phyloP scores from a whole-genome alignment of 2,888 invertebrate genomes.

The Metalampra italica region DNA sequence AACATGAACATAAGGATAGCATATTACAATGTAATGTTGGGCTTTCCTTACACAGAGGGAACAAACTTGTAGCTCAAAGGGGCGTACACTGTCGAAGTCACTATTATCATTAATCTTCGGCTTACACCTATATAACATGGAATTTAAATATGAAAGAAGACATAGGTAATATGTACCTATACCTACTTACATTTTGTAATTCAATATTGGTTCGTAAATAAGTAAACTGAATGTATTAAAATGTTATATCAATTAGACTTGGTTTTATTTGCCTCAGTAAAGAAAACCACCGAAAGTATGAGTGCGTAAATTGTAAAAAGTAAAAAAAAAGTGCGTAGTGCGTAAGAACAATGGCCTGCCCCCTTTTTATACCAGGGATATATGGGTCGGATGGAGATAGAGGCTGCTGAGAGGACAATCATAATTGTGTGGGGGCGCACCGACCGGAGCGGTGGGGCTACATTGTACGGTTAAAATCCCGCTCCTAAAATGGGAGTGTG shows the following conservation, averaged over 20 bases:
- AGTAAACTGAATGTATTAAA: too few relatives aligned
- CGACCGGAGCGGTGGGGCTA: not conserved
- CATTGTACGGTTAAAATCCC: not conserved
- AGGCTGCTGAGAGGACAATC: slow-evolving; percentile 42
- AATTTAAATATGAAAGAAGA: too few relatives aligned
- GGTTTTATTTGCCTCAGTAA: not conserved
- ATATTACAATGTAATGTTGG: slow-evolving; percentile 16
- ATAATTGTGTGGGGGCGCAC: slow-evolving; percentile 30
- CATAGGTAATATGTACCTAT: too few relatives aligned
- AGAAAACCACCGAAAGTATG: not conserved
- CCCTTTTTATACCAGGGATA: slow-evolving; percentile 76
- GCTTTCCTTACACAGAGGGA: slow-evolving; percentile 12
- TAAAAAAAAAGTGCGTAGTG: slow-evolving; percentile 71
- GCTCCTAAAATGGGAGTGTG: slow-evolving; percentile 6
- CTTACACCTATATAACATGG: too few relatives aligned
- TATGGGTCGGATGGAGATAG: slow-evolving; percentile 58
- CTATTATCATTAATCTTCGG: too few relatives aligned
- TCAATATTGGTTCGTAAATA: too few relatives aligned
- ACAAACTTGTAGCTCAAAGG: not conserved
- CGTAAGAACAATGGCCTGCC: slow-evolving; percentile 80
- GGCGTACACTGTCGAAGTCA: not conserved
- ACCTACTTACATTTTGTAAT: too few relatives aligned
- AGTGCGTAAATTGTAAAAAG: not conserved
- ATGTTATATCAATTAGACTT: not conserved
- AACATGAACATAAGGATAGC: slow-evolving; percentile 31